These are phyloP conservation scores for Bhutanitis thaidina DNA, from an alignment of 2,888 invertebrate species.

Conservation along the genomic window DNA sequence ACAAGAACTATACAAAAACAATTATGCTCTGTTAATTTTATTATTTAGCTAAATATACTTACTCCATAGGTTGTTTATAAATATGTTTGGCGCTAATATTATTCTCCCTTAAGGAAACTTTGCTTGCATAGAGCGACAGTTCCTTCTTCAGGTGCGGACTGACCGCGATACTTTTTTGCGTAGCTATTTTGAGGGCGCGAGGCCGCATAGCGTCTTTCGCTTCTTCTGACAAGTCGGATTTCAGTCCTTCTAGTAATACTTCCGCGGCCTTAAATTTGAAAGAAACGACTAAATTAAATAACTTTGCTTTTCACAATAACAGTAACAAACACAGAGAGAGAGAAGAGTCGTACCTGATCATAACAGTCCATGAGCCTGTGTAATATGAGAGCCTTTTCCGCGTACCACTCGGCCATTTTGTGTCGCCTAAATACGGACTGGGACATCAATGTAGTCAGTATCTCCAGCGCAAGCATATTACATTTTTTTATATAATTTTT, in stretches of 20 bases:
- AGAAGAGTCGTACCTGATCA: constrained; percentile 48
- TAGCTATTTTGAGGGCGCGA: constrained; percentile 53
- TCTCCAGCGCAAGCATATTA: constrained; percentile 64
- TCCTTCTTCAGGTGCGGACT: constrained; percentile 31
- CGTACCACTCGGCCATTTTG: constrained; percentile 76
- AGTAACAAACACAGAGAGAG: not conserved
- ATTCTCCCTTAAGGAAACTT: constrained; percentile 43
- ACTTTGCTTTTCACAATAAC: not conserved
- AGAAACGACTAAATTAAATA: not conserved
- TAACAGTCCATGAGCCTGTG: constrained; percentile 52
- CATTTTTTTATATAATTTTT: no score
- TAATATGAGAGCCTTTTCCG: constrained; percentile 81
- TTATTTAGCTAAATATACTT: constrained; percentile 29
- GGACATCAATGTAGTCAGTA: constrained; percentile 69
- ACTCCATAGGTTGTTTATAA: constrained; percentile 66
- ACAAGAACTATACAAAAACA: no score
- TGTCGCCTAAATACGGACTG: constrained; percentile 70
- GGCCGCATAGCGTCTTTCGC: constrained; percentile 50
- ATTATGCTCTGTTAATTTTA: no score
- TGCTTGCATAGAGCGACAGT: constrained; percentile 34
- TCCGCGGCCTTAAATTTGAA: constrained; percentile 57
- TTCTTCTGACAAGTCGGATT: constrained; percentile 44
- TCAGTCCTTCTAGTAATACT: constrained; percentile 63
- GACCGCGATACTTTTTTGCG: constrained; percentile 43
- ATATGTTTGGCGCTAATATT: constrained; percentile 51